Evolutionary conservation across 2,797 vertebrate species (phyloP).

Genomic region (Micropoecilia bifurca): DNA sequence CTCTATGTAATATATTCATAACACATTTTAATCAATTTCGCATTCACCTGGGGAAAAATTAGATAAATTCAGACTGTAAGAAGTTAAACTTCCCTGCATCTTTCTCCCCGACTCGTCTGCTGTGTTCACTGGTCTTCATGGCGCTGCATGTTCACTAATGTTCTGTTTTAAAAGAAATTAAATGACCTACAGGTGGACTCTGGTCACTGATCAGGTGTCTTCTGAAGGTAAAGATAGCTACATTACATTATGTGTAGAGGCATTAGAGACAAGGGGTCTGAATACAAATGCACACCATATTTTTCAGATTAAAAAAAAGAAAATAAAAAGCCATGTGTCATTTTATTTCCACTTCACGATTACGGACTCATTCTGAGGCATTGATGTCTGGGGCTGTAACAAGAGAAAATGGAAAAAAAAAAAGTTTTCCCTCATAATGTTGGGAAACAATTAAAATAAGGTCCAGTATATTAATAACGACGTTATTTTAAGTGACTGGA

Average conservation of each 20-base stretch:
- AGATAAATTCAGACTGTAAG: background rate
- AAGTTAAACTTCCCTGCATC: background rate
- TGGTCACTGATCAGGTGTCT: too few species aligned
- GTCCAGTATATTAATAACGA: conserved; percentile 20
- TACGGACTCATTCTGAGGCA: background rate
- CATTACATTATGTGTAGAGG: background rate
- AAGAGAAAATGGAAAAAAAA: background rate
- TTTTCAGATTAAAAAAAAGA: background rate
- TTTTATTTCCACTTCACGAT: background rate
- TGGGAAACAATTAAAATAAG: conserved; percentile 4
- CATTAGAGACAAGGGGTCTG: background rate
- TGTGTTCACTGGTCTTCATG: background rate
- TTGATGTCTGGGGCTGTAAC: background rate
- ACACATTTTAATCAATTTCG: background rate
- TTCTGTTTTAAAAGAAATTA: background rate
- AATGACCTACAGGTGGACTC: background rate
- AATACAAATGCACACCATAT: background rate
- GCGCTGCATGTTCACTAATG: background rate
- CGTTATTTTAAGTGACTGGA: conserved; percentile 21
- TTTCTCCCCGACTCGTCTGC: background rate
- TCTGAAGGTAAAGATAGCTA: background rate
- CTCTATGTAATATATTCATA: background rate
- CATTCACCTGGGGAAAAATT: too few species aligned
- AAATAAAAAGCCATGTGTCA: background rate
- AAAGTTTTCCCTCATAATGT: background rate